Conservation (phyloP, 2,888 invertebrate genomes). For the Andricus curvator region DNA sequence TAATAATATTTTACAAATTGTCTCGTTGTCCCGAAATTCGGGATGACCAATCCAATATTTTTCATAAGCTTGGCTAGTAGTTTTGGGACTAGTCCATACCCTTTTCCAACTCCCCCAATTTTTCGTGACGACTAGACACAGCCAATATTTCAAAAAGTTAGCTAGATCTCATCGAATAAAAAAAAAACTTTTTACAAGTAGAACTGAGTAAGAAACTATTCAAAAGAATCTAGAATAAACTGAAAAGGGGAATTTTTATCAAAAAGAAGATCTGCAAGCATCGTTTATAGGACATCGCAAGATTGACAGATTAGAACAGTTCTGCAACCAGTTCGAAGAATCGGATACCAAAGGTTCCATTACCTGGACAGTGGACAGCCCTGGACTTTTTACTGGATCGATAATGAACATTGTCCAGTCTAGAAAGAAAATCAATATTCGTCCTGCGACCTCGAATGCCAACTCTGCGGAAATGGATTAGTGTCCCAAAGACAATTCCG, state of each 20-base stretch:
- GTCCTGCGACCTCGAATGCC: constrained; percentile 69
- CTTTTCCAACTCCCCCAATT: no score
- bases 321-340: constrained; percentile 20
- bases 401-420: constrained; percentile 71
- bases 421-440: constrained; percentile 68
- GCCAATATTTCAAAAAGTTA: no score
- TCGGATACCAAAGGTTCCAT: constrained; percentile 30
- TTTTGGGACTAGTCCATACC: no score
- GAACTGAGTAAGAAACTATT: neutral
- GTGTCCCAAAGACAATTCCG: constrained; percentile 38
- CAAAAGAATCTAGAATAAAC: neutral
- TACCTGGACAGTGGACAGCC: constrained; percentile 70
- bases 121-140: no score
- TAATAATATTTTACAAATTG: no score
- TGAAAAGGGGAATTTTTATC: neutral
- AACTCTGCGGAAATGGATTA: constrained; percentile 48
- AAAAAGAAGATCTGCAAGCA: neutral
- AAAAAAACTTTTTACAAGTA: neutral
- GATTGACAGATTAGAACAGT: neutral
- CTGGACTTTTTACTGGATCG: constrained; percentile 75
- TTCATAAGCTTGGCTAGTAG: no score
- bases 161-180: no score
- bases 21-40: no score
- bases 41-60: no score
- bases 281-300: neutral